These are phyloP conservation scores for Osedax frankpressi DNA, from an alignment of 2,888 invertebrate species.

Conservation along the genomic window DNA sequence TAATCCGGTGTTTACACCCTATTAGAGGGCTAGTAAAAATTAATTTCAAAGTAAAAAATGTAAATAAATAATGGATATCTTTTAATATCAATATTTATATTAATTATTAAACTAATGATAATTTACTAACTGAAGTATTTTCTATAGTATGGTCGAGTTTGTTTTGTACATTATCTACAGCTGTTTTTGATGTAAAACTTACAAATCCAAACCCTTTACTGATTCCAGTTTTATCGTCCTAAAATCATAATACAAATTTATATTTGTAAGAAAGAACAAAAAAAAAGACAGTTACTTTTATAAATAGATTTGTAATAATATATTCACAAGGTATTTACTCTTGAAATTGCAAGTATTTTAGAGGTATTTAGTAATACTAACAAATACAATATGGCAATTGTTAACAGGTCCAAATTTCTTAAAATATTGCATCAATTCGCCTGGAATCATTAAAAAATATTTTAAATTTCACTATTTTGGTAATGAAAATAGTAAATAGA, in stretches of 20 bases:
- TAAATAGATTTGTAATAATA: too few relatives aligned
- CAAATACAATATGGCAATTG: constrained; percentile 12
- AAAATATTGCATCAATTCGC: constrained; percentile 14
- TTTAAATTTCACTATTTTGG: too few relatives aligned
- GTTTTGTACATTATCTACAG: not conserved
- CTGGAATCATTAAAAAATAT: too few relatives aligned
- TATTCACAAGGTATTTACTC: not conserved
- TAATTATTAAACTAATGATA: not conserved
- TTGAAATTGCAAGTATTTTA: too few relatives aligned
- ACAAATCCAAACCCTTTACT: constrained; percentile 21
- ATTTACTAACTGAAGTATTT: not conserved
- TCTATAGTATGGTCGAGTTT: not conserved
- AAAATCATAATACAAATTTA: constrained; percentile 2
- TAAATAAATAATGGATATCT: too few relatives aligned
- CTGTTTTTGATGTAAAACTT: constrained; percentile 5
- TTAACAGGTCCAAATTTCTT: constrained; percentile 14
- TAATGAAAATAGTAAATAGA: too few relatives aligned
- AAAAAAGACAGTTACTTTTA: too few relatives aligned
- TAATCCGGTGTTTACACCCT: too few relatives aligned
- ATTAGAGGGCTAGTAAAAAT: too few relatives aligned
- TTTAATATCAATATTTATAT: not conserved
- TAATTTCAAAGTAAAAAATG: too few relatives aligned
- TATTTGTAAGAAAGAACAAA: too few relatives aligned
- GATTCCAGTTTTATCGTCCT: constrained; percentile 27
- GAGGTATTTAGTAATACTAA: constrained; percentile 13